Base-by-base conservation (phyloP, 35 echinoderm and acorn worm genomes). In the Acanthaster planci region DNA sequence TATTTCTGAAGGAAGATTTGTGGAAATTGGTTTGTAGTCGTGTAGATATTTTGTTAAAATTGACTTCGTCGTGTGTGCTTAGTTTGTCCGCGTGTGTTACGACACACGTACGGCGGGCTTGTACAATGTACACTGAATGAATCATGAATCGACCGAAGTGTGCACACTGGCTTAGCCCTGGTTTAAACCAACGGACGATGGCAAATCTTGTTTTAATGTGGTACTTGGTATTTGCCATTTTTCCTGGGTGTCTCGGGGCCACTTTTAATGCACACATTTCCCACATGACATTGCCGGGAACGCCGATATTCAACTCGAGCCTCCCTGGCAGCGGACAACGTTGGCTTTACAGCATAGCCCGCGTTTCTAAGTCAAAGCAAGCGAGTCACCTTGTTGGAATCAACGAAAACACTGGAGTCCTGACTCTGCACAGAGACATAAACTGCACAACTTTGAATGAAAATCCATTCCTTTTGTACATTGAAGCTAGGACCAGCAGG, bases 401-500 rank as follows among this genome's bases (percentile, higher is more conserved):
- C 29, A 89, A 95, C 40, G 31, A 42, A 68, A 51, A 19, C 21
- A 91, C 42, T 88, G 93, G 93, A 37, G 75, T 91, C 30, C 35
- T 95, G 12, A 80, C 30, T 44, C 85, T 95, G 51, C 83, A 82
- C 56, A 84, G 54, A 80, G 55, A 58, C 40, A 67, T 95, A 50
- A 85, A 95, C 36, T 95, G 93, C 83, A 54, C 35, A 40, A 79
- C 37, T 67, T 81, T 95, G 53, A 72, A 87, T 87, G 90, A 85
- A 88, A 94, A 95, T 75, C 93, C 93, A 77, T 95, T 95, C 76
- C 67, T 80, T 55, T 47, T 95, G 15, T 87, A 95, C 80, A 78
- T 95, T 26, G 87, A 95, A 88, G 82, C 90, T 52, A 80, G 93
- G 80, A 83, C 78, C 56, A 95, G 93, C 58, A 91, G 84, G 86